Conservation (phyloP, 2,113 vertebrate genomes). For the Serinus canaria region DNA sequence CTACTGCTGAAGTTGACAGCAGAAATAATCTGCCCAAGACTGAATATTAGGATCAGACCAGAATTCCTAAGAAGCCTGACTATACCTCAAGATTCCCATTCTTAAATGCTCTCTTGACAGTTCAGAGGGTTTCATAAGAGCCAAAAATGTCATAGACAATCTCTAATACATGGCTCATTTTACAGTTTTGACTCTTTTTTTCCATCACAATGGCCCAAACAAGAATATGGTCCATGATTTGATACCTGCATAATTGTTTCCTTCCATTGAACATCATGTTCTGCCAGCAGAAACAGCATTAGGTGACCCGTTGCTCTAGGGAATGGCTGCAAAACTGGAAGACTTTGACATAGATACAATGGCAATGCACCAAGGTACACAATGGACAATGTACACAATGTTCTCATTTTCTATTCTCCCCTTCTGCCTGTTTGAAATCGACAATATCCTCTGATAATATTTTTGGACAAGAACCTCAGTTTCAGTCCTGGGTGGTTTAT, state of each 20-base stretch:
- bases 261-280: constrained; percentile 13
- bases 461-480: not conserved
- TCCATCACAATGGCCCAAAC: not conserved
- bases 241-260: not conserved
- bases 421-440: not conserved
- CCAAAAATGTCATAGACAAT: not conserved
- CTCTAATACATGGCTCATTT: not conserved
- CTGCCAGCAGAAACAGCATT: not conserved
- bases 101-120: not conserved
- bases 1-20: not conserved
- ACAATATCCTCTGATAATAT: not conserved
- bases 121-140: not conserved
- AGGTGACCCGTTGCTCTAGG: not conserved
- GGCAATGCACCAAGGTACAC: not conserved
- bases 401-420: not conserved
- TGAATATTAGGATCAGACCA: not conserved
- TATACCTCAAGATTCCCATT: not conserved
- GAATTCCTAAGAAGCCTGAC: not conserved
- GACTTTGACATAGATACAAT: not conserved
- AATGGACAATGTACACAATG: not conserved
- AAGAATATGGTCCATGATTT: not conserved
- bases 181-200: not conserved
- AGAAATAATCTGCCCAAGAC: not conserved
- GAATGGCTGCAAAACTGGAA: not conserved
- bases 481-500: not conserved